Base-by-base conservation (phyloP, 2,113 vertebrate species). In the Bagarius yarrelli region DNA sequence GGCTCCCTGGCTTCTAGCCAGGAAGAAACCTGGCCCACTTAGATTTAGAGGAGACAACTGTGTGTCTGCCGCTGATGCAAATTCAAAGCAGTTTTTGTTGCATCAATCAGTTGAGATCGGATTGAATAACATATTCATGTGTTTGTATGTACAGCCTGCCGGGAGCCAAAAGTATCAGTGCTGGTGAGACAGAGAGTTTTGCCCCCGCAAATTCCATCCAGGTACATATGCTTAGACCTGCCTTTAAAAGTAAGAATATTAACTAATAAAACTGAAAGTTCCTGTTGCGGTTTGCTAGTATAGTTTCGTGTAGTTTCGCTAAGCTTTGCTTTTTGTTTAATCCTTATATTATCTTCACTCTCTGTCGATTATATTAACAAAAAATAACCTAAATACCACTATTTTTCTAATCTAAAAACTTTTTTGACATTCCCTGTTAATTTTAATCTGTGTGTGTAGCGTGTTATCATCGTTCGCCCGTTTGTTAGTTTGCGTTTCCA, bases 141-240 rank as follows among this genome's bases (percentile, higher is more conserved):
- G n/a, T 91, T 87, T 87, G 83, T 79, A n/a, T 83, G 81, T 86
- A 4, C 89, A 99, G 98, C 96, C 80, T 98, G 97, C 88, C 92
- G 95, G 88, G 96, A 98, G 88, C 96, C 96, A 75, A 98, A 97
- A 92, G 95, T 96, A 70, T 96, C 98, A 84, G 97, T 98, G 79
- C 89, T 98, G 93, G 98, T 99, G 82, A 95, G 91, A 89, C 95
- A 96, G 90, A 95, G 88, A 89, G 92, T 96, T 79, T 92, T 97
- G 64, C 93, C 95, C 9, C 93, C 92, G 82, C 96, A 95, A 83
- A 88, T 93, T 84, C 95, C 95, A 56, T 96, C 91, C 88, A 96
- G 97, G 98, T 98, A 84, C 18, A 36, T 77, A 21, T 55, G 32
- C 23, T 21, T 19, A 73, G 70, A 14, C 27, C 18, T 73, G 16